phyloP scores from a whole-genome alignment of 2,113 vertebrate species.

The Bubalus kerabau region DNA sequence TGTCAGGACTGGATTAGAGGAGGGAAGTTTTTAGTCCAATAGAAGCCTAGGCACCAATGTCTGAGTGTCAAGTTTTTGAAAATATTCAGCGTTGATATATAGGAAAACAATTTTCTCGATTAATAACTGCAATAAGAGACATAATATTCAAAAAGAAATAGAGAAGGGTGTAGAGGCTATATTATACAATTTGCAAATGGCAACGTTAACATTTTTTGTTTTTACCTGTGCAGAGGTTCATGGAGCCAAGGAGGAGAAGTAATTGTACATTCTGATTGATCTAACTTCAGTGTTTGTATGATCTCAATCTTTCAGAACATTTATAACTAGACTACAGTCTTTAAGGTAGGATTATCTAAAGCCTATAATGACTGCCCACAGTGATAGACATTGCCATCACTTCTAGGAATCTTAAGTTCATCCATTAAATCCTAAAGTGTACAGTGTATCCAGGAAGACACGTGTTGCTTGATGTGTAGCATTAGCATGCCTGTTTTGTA shows the following conservation, averaged over 20 bases:
- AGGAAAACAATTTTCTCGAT: background rate
- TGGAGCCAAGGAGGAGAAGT: background rate
- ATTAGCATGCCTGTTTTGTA: background rate
- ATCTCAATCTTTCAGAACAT: background rate
- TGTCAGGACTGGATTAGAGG: background rate
- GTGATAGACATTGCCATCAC: background rate
- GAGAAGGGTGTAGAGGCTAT: background rate
- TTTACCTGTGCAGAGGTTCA: background rate
- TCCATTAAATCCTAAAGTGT: background rate
- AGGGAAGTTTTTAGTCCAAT: background rate
- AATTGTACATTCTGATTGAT: background rate
- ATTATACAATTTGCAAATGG: background rate
- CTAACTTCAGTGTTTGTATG: background rate
- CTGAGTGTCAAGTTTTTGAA: background rate
- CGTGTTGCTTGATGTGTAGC: background rate
- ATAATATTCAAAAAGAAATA: background rate
- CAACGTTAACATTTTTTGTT: background rate
- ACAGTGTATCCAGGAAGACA: background rate
- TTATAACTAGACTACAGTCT: accelerated
- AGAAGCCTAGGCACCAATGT: background rate
- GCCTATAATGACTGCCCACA: background rate
- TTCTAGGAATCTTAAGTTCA: background rate
- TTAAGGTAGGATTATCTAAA: background rate
- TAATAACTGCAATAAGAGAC: background rate
- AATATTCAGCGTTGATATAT: background rate